These are phyloP conservation scores for Hemicrepidius hirtus DNA, from an alignment of 2,888 invertebrate species.

Conservation along the genomic window DNA sequence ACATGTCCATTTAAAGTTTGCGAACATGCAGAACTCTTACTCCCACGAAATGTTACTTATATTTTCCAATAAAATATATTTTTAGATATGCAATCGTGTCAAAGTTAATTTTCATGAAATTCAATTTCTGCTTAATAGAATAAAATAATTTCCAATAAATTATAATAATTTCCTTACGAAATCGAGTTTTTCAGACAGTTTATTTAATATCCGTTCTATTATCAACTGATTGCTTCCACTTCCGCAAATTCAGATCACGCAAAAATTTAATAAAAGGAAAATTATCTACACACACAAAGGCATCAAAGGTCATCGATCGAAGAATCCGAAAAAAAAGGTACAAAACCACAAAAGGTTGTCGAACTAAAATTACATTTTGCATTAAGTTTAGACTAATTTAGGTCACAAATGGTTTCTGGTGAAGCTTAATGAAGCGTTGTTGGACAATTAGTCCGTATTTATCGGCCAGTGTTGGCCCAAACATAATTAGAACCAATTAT, in stretches of 20 bases:
- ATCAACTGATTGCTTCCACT: conserved; percentile 1
- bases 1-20: too few species aligned
- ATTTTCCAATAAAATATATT: too few species aligned
- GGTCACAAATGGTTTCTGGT: conserved; percentile 49
- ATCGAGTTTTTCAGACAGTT: background rate
- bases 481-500: conserved; percentile 57
- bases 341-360: background rate
- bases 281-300: background rate
- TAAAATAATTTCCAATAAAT: too few species aligned
- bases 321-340: background rate
- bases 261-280: conserved; percentile 5
- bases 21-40: too few species aligned
- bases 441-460: conserved; percentile 54
- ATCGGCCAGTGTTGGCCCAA: conserved; percentile 52
- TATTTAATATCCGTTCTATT: conserved; percentile 2
- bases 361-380: conserved; percentile 32
- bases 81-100: too few species aligned
- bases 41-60: too few species aligned
- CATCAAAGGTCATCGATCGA: background rate
- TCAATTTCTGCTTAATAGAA: too few species aligned
- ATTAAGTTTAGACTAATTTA: conserved; percentile 48
- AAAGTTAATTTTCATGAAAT: too few species aligned
- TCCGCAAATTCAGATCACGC: conserved; percentile 5
- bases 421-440: conserved; percentile 52
- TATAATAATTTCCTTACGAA: too few species aligned